These are phyloP conservation scores for Tuta absoluta DNA, from an alignment of 2,888 invertebrate species.

Conservation along the genomic window DNA sequence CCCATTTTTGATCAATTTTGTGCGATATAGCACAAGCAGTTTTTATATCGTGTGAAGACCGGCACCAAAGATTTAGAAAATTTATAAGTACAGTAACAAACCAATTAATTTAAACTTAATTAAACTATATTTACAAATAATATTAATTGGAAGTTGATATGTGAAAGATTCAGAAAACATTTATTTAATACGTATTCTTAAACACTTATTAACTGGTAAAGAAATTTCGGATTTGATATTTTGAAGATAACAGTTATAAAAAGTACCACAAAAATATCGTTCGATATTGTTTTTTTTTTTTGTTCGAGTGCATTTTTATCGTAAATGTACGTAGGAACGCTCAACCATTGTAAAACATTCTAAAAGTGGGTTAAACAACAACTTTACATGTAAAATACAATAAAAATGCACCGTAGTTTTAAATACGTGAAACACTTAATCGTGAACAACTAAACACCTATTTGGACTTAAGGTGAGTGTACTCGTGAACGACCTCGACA, in stretches of 20 bases:
- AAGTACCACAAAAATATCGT: conserved; percentile 49
- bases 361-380: neutral
- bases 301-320: conserved; percentile 9
- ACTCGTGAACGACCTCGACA: too few relatives aligned
- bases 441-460: conserved; percentile 31
- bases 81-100: neutral
- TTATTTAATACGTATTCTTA: neutral
- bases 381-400: neutral
- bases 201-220: neutral
- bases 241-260: conserved; percentile 54
- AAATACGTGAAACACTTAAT: conserved; percentile 7
- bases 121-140: neutral
- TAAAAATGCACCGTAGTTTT: conserved; percentile 16
- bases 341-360: conserved; percentile 15
- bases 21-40: neutral
- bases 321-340: conserved; percentile 11
- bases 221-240: neutral
- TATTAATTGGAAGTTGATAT: conserved; percentile 5
- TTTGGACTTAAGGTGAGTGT: conserved; percentile 46
- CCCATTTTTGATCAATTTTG: neutral
- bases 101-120: neutral
- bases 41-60: neutral
- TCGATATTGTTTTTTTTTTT: conserved; percentile 28
- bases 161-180: conserved; percentile 12
- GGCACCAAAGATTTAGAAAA: neutral